Evolutionary conservation across 2,888 invertebrate genomes (phyloP), one percentile per base, ranked within the genome.

Genomic region (Oxytorus armatus): DNA sequence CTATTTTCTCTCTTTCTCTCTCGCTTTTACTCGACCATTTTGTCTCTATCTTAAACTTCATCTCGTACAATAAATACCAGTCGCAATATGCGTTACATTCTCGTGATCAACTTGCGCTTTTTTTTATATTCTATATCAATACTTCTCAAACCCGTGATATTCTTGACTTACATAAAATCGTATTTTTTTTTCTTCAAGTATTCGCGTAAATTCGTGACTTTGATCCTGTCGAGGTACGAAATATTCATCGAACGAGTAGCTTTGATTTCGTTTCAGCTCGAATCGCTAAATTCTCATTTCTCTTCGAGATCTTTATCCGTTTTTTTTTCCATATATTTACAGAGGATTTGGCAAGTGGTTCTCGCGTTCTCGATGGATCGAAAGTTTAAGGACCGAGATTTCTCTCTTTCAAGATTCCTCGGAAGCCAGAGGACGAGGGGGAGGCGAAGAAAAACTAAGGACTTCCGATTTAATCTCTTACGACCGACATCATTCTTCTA

Each of bases 341-440:
- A 76, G 79, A 76, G 70, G 72, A 79, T 79, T 79, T 79, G 59
- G 65, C 75, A 55, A 11, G 10, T 11, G 42, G 47, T 33, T 47
- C 42, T 74, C 53, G 21, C 25, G 18, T 36, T 29, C 36, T 25
- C 16, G 21, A 11, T 39, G 33, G 36, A 53, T 47, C 23, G 69
- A 10, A 61, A 39, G 42, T 55, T 25, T 5, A 49, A 21, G 57
- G 8, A 14, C 23, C 33, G 21, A 29, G 36, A 18, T 55, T n/a
- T 33, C 42, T 42, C 14, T 14, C n/a, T 44, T 10, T 66, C 33
- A 42, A 44, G 59, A 36, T 66, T 51, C n/a, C 16, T 14, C 55
- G 49, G 16, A 68, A 16, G 47, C 57, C 55, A 11, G 16, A 14
- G 59, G 16, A 14, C 57, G 33, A 66, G 21, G n/a, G n/a, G n/a